Evolutionary conservation across 2,113 vertebrate species (phyloP).

Genomic region (Periophthalmus modestus): DNA sequence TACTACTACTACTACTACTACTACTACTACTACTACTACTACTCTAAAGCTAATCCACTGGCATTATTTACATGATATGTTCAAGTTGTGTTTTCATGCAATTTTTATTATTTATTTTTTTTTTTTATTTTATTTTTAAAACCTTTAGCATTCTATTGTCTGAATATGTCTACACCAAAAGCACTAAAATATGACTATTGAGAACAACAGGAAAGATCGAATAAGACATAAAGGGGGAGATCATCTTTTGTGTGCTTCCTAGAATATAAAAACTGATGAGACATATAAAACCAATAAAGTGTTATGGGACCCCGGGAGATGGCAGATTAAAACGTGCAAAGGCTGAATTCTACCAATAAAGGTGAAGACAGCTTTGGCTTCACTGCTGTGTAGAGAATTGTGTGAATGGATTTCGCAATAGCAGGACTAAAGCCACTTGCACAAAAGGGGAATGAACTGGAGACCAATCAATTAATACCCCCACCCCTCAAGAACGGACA

Average conservation of each 20-base stretch:
- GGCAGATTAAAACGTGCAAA: slow-evolving; percentile 61
- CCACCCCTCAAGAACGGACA: slow-evolving; percentile 38
- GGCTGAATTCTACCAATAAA: slow-evolving; percentile 58
- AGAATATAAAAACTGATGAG: slow-evolving; percentile 62
- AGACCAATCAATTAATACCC: slow-evolving; percentile 73
- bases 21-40: too few species aligned
- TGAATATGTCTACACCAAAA: not conserved
- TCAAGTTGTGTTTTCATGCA: not conserved
- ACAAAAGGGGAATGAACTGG: slow-evolving; percentile 62
- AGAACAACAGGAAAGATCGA: slow-evolving; percentile 14
- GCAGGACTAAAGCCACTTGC: slow-evolving; percentile 52
- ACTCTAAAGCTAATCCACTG: not conserved
- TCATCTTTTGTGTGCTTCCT: slow-evolving; percentile 40
- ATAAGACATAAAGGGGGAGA: slow-evolving; percentile 23
- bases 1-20: too few species aligned
- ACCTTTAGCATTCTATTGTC: not conserved
- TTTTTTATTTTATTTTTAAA: not conserved
- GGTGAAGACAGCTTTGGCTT: slow-evolving; percentile 48
- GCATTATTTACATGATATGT: slow-evolving; percentile 23
- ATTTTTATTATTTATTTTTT: not conserved
- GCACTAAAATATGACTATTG: not conserved
- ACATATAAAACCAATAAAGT: slow-evolving; percentile 60
- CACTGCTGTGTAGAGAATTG: slow-evolving; percentile 53
- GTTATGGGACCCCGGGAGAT: slow-evolving; percentile 54
- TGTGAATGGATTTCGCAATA: slow-evolving; percentile 64